A percentile compares a stretch with the other conserved stretches of the same genome.
These are phyloP conservation scores for Scotopteryx bipunctaria DNA, from an alignment of 2,888 invertebrate species.

Conservation along the genomic window DNA sequence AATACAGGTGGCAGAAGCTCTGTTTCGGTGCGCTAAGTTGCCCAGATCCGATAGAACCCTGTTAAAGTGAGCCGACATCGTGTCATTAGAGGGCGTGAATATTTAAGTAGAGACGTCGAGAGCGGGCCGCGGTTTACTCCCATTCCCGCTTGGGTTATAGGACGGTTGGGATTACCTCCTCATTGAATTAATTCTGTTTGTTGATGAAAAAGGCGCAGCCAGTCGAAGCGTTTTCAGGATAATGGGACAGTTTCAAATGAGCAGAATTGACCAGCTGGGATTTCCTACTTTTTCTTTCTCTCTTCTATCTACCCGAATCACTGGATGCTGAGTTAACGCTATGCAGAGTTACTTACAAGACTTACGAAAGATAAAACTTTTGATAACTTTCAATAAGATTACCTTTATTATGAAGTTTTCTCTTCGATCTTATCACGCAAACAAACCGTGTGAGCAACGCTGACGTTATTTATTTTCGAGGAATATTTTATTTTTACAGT, in stretches of 20 bases:
- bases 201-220: constrained; percentile 61
- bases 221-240: constrained; percentile 48
- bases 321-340: background rate
- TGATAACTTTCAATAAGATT: background rate
- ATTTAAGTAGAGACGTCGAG: constrained; percentile 73
- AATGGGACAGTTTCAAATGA: constrained; percentile 44
- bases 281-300: constrained; percentile 9
- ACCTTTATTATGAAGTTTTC: too few relatives aligned
- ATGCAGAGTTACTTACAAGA: background rate
- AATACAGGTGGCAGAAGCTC: constrained; percentile 38
- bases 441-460: background rate
- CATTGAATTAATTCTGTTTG: constrained; percentile 72
- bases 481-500: constrained; percentile 21
- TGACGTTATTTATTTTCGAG: constrained; percentile 8
- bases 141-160: constrained; percentile 62
- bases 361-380: background rate
- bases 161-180: constrained; percentile 69
- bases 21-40: constrained; percentile 41
- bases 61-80: constrained; percentile 64
- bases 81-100: constrained; percentile 80
- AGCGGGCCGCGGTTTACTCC: constrained; percentile 60
- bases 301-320: background rate
- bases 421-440: too few relatives aligned
- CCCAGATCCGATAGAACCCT: constrained; percentile 54
- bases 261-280: constrained; percentile 26